Conservation (phyloP, 2,797 vertebrate genomes). For the Acanthurus tractus region DNA sequence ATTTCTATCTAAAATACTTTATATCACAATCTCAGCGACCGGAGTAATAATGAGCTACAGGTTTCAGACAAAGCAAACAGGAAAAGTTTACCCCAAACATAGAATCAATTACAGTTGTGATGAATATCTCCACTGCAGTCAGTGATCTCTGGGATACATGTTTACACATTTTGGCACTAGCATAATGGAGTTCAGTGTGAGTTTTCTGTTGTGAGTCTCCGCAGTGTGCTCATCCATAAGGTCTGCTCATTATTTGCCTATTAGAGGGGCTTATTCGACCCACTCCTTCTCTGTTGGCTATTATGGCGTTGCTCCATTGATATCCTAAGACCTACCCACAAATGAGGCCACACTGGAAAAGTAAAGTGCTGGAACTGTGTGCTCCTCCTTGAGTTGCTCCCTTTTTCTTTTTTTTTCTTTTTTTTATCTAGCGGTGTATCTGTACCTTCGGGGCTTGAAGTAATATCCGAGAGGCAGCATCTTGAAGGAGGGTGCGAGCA, state of each 20-base stretch:
- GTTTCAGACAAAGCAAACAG: constrained; percentile 61
- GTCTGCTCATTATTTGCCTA: constrained; percentile 75
- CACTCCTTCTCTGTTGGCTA: constrained; percentile 42
- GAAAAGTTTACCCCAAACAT: constrained; percentile 65
- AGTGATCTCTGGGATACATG: constrained; percentile 19
- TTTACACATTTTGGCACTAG: constrained; percentile 38
- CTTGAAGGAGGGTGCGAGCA: constrained; percentile 42
- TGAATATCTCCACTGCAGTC: constrained; percentile 66
- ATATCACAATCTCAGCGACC: constrained; percentile 15
- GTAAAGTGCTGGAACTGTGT: constrained; percentile 21
- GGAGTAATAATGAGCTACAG: constrained; percentile 55
- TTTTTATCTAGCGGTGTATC: constrained; percentile 24
- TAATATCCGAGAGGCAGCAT: constrained; percentile 45
- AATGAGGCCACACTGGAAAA: constrained; percentile 41
- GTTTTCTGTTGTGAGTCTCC: constrained; percentile 54
- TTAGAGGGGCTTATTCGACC: constrained; percentile 65
- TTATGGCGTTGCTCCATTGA: constrained; percentile 59
- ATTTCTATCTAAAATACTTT: constrained; percentile 34
- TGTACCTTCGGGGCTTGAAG: constrained; percentile 37
- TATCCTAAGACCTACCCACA: constrained; percentile 46
- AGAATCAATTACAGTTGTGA: constrained; percentile 70
- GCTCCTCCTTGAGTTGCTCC: constrained; percentile 10
- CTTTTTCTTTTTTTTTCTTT: constrained; percentile 7
- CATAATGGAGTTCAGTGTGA: constrained; percentile 58
- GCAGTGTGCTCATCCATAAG: constrained; percentile 62